Conservation (phyloP, 2,888 invertebrate genomes). For the Melinaea menophilus region DNA sequence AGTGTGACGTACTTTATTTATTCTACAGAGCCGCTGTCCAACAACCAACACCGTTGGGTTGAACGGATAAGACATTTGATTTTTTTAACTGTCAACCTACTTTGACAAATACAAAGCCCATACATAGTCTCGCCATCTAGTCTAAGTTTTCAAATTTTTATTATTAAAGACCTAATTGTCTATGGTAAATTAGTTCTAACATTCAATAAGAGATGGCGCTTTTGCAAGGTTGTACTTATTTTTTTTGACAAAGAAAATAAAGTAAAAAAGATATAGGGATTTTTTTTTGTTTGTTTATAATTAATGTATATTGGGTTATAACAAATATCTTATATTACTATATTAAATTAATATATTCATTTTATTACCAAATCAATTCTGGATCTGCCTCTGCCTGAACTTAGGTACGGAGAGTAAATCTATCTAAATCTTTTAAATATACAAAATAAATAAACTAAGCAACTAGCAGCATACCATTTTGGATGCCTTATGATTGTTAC, state of each 20-base stretch:
- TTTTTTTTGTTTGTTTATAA: too few relatives aligned
- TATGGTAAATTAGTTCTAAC: constrained; percentile 11
- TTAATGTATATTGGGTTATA: too few relatives aligned
- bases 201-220: constrained; percentile 13
- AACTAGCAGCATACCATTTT: too few relatives aligned
- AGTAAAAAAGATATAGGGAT: too few relatives aligned
- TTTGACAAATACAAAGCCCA: constrained; percentile 5
- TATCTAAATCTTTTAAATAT: too few relatives aligned
- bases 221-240: not conserved
- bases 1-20: constrained; percentile 57
- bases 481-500: too few relatives aligned
- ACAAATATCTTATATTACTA: too few relatives aligned
- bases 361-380: too few relatives aligned
- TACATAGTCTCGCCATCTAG: constrained; percentile 24
- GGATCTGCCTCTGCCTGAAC: too few relatives aligned
- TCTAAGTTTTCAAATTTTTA: not conserved
- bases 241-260: too few relatives aligned
- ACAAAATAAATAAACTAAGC: too few relatives aligned
- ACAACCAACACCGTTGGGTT: constrained; percentile 47
- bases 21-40: constrained; percentile 35
- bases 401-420: not conserved
- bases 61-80: constrained; percentile 46
- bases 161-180: constrained; percentile 30
- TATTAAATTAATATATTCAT: too few relatives aligned
- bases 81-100: constrained; percentile 33